These are phyloP conservation scores for Biston stratarius DNA, from an alignment of 2,888 invertebrate species.

Conservation along the genomic window DNA sequence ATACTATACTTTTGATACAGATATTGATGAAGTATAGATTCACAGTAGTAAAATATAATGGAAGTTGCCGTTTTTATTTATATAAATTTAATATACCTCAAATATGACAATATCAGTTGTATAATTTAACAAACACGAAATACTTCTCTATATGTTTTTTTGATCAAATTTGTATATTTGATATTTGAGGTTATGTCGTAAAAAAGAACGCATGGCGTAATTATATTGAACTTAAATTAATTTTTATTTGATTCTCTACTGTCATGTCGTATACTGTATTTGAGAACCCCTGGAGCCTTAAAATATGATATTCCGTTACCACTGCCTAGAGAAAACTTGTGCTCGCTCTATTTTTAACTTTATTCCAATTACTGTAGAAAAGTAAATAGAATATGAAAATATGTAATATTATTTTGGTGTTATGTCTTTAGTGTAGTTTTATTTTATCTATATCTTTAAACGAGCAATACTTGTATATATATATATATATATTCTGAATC, in stretches of 20 bases:
- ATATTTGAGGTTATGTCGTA: too few relatives aligned
- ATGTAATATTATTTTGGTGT: too few relatives aligned
- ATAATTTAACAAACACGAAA: too few relatives aligned
- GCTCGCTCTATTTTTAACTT: conserved; percentile 27
- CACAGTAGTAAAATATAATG: neutral
- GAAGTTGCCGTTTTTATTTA: neutral
- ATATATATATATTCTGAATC: too few relatives aligned
- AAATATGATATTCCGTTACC: conserved; percentile 45
- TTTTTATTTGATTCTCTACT: conserved; percentile 9
- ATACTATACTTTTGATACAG: neutral
- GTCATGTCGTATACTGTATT: conserved; percentile 19
- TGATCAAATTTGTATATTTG: too few relatives aligned
- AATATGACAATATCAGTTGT: neutral
- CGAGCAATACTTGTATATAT: too few relatives aligned
- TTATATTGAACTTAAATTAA: neutral
- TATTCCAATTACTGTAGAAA: neutral
- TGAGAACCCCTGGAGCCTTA: conserved; percentile 38
- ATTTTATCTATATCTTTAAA: too few relatives aligned
- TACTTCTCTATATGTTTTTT: too few relatives aligned
- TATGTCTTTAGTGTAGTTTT: too few relatives aligned
- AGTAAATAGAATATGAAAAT: neutral
- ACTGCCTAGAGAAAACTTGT: conserved; percentile 40
- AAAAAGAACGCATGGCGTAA: too few relatives aligned
- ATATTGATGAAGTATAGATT: neutral
- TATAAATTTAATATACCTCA: too few relatives aligned